phyloP scores from a whole-genome alignment of 2,888 invertebrate genomes.

The Euspilapteryx auroguttella region DNA sequence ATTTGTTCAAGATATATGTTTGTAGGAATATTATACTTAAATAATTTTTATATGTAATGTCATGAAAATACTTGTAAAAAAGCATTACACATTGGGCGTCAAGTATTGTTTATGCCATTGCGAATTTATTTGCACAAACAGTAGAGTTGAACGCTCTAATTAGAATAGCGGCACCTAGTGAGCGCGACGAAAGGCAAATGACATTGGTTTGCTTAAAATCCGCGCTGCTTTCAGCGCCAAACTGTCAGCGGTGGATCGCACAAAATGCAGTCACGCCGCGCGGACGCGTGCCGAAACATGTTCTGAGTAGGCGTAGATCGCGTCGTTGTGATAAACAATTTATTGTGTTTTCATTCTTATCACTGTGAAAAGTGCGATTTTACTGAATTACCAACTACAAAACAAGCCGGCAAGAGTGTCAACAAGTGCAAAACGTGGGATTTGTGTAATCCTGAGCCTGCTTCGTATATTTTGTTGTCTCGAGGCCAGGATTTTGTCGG shows the following conservation, averaged over 20 bases:
- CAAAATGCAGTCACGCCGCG: constrained; percentile 57
- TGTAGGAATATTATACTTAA: too few relatives aligned
- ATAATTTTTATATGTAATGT: too few relatives aligned
- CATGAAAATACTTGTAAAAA: too few relatives aligned
- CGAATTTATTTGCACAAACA: too few relatives aligned
- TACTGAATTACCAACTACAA: not conserved
- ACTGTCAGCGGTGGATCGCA: constrained; percentile 41
- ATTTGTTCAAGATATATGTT: too few relatives aligned
- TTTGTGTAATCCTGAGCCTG: not conserved
- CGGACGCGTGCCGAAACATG: constrained; percentile 53
- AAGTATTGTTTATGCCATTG: constrained; percentile 2
- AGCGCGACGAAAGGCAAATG: too few relatives aligned
- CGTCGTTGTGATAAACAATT: constrained; percentile 36
- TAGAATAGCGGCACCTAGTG: constrained; percentile 29
- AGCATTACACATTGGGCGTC: too few relatives aligned
- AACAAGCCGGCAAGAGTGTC: not conserved
- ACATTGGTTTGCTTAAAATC: too few relatives aligned
- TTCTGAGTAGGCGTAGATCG: constrained; percentile 48
- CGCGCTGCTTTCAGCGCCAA: constrained; percentile 44
- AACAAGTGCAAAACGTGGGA: not conserved
- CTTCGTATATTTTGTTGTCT: constrained; percentile 44
- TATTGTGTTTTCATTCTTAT: constrained; percentile 39
- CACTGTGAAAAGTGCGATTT: constrained; percentile 30
- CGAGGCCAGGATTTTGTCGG: constrained; percentile 43
- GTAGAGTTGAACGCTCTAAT: constrained; percentile 5